Evolutionary conservation across 2,797 vertebrate genomes (phyloP), one percentile per base, ranked within the genome.

Genomic region (Strix occidentalis): DNA sequence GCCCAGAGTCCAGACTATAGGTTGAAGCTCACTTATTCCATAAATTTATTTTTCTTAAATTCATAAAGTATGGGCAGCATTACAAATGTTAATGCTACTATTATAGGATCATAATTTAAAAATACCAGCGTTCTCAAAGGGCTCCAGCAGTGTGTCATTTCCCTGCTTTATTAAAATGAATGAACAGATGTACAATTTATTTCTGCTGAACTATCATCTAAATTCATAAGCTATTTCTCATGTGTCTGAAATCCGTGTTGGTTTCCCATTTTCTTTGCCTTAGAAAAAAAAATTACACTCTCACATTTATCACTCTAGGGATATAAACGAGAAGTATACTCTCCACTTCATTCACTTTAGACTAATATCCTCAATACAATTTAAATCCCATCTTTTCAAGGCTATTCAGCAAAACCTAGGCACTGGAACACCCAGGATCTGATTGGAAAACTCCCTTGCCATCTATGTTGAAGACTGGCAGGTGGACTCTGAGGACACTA

Each of bases 171-270:
- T 98, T 98, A 98, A 98, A 98, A 98, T 98, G 98, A 99, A 99
- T 98, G 98, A 98, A 98, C 98, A 98, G 98, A 98, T 98, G 98
- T 98, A 98, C 98, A 97, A 96, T 98, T 98, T 98, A 98, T 98
- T 98, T 97, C 96, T 96, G 95, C 97, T 96, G 95, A 97, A 93
- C 97, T 91, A 98, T 96, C 98, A 98, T 98, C 98, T 98, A 98
- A 98, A 99, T 98, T 98, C 98, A 99, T 98, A 98, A 98, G 98
- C 96, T 97, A 97, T 97, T 98, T 98, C 98, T 99, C 98, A 98
- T 98, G 98, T 98, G 97, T 95, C 98, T 98, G 96, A 98, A 97
- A 97, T 95, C 96, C 50, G 1, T 75, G 93, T 97, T 97, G 97
- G 94, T 95, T 97, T 98, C 97, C 97, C 97, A 97, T 97, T 98